Conservation (phyloP, 2,797 vertebrate genomes). For the Danio aesculapii region DNA sequence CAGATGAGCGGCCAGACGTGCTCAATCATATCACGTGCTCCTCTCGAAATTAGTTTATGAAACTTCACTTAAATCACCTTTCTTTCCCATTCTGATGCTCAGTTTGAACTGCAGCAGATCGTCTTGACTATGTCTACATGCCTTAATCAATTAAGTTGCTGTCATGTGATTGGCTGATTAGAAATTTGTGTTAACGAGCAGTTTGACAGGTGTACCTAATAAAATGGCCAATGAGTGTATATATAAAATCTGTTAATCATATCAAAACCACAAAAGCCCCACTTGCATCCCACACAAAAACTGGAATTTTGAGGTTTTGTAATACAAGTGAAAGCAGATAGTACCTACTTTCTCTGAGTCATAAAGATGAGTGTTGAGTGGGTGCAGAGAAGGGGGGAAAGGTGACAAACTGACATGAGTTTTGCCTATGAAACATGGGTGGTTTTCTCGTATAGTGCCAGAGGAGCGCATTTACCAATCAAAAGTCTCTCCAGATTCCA, state of each 20-base stretch:
- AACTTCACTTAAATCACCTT: no score
- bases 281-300: constrained; percentile 3
- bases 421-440: constrained; percentile 78
- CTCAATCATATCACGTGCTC: no score
- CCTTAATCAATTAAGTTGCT: no score
- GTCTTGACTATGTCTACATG: no score
- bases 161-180: no score
- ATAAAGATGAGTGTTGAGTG: constrained; percentile 60
- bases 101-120: no score
- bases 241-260: background rate
- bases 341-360: constrained; percentile 70
- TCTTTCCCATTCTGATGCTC: no score
- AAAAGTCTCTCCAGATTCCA: constrained; percentile 68
- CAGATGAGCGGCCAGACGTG: no score
- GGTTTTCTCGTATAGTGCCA: constrained; percentile 71
- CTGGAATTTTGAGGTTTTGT: constrained; percentile 17
- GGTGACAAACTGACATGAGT: constrained; percentile 76
- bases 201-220: no score
- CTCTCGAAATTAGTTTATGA: no score
- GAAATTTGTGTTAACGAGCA: no score
- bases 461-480: constrained; percentile 76
- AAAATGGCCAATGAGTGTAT: no score
- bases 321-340: constrained; percentile 59
- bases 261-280: constrained; percentile 2
- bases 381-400: constrained; percentile 67